Conservation (phyloP, 1,140 invertebrate genomes). For the Andrena cerasifolii region DNA sequence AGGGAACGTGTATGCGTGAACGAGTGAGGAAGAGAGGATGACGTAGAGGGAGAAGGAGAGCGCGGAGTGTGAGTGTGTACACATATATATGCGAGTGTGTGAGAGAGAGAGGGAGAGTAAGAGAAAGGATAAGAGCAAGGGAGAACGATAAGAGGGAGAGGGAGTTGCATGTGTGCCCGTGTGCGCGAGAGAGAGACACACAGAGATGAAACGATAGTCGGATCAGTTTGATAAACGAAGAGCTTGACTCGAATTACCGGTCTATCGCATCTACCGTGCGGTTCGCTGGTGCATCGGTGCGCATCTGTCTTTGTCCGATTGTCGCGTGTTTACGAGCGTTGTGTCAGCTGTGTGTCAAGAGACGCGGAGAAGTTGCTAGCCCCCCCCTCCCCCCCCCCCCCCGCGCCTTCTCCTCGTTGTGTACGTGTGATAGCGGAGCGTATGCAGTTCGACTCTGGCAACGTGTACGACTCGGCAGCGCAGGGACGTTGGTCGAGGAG, state of each 20-base stretch:
- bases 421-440: constrained; percentile 24
- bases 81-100: too few relatives aligned
- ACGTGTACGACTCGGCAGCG: constrained; percentile 29
- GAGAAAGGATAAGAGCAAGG: constrained; percentile 5
- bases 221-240: constrained; percentile 53
- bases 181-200: constrained; percentile 13
- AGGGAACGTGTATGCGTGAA: constrained; percentile 12
- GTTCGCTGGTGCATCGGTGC: constrained; percentile 20
- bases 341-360: constrained; percentile 61
- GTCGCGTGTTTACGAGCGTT: constrained; percentile 57
- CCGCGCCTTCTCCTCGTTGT: not conserved
- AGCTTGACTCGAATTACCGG: constrained; percentile 20
- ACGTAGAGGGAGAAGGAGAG: not conserved
- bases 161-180: too few relatives aligned
- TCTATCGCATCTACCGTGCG: constrained; percentile 32
- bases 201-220: constrained; percentile 26
- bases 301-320: constrained; percentile 39
- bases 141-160: not conserved
- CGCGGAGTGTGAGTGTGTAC: too few relatives aligned
- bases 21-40: not conserved
- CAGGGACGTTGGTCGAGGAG: constrained; percentile 42
- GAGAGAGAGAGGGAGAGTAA: constrained; percentile 2
- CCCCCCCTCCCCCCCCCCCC: too few relatives aligned
- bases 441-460: constrained; percentile 35
- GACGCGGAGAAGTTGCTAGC: constrained; percentile 28